Conservation (phyloP, 2,888 invertebrate genomes). For the Lepidochrysops patricia region DNA sequence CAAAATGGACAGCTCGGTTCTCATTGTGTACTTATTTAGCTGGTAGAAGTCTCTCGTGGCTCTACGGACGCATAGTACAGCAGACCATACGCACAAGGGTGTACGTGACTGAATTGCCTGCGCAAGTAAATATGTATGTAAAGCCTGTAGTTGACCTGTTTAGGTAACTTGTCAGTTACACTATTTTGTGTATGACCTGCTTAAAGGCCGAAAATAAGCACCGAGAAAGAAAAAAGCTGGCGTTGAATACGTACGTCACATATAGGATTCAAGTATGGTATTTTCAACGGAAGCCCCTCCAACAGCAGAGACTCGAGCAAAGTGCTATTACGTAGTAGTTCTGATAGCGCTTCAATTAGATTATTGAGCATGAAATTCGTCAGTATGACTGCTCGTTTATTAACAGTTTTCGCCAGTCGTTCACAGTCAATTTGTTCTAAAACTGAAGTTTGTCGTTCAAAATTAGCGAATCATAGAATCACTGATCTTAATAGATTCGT, state of each 20-base stretch:
- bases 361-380: constrained; percentile 81
- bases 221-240: neutral
- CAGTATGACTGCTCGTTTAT: constrained; percentile 77
- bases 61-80: too few species aligned
- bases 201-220: neutral
- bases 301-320: constrained; percentile 77
- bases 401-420: constrained; percentile 75
- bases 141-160: too few species aligned
- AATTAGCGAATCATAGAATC: neutral
- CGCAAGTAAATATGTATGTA: too few species aligned
- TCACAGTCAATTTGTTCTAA: constrained; percentile 73
- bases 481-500: too few species aligned
- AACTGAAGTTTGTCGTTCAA: constrained; percentile 32
- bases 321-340: constrained; percentile 77
- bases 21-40: too few species aligned
- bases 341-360: constrained; percentile 77
- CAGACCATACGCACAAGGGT: too few species aligned
- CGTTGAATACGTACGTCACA: constrained; percentile 57
- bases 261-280: constrained; percentile 77
- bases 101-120: too few species aligned
- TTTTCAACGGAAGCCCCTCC: constrained; percentile 81
- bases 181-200: too few species aligned
- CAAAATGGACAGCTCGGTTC: too few species aligned
- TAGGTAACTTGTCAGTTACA: too few species aligned
- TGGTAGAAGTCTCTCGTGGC: too few species aligned